phyloP scores from a whole-genome alignment of 92 coral and sea anemone genomes.

The Palythoa caribaeorum region DNA sequence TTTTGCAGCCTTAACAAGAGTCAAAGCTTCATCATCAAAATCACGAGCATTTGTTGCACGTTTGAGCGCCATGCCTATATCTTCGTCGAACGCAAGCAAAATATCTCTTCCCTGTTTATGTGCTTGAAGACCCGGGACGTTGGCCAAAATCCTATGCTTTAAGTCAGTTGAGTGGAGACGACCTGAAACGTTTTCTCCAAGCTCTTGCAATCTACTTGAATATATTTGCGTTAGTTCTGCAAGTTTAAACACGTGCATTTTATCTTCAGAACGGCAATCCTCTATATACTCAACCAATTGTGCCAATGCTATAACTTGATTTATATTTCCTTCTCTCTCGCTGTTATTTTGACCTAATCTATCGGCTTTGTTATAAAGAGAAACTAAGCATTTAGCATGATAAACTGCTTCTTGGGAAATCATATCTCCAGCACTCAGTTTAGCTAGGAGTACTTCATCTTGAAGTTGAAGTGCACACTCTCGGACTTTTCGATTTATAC shows the following conservation, averaged over 20 bases:
- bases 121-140: conserved; percentile 63
- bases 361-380: conserved; percentile 57
- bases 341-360: no score
- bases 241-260: no score
- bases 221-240: no score
- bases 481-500: conserved; percentile 62
- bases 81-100: neutral
- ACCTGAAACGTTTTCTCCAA: neutral
- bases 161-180: conserved; percentile 3
- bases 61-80: neutral
- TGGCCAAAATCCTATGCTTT: conserved; percentile 55
- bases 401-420: conserved; percentile 71
- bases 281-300: conserved; percentile 67
- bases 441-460: conserved; percentile 49
- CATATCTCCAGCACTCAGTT: conserved; percentile 65
- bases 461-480: conserved; percentile 19
- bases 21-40: no score
- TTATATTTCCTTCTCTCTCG: conserved; percentile 20
- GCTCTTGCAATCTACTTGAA: neutral
- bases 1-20: no score
- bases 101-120: conserved; percentile 66
- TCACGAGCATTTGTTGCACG: neutral
- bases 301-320: conserved; percentile 57
- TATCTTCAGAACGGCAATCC: no score
- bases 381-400: conserved; percentile 61